phyloP scores from a whole-genome alignment of 2,113 vertebrate genomes.

The Aspidoscelis tigris region DNA sequence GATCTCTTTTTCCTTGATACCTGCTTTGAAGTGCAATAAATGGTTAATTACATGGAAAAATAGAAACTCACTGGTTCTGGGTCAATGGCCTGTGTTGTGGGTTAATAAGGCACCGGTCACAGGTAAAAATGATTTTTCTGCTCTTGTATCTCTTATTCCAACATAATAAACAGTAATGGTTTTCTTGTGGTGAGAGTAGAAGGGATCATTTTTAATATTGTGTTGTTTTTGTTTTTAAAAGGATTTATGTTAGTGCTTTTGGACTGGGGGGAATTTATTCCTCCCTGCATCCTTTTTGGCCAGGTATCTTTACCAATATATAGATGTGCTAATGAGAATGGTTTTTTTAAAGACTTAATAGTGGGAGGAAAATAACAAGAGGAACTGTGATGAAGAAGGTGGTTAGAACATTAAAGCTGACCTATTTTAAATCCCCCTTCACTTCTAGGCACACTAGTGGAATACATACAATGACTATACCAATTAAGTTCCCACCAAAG shows the following conservation, averaged over 20 bases:
- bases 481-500: background rate
- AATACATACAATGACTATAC: background rate
- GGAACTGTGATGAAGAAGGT: background rate
- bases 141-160: slow-evolving; percentile 35
- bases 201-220: background rate
- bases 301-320: background rate
- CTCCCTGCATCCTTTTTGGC: background rate
- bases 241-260: background rate
- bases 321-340: background rate
- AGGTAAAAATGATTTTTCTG: slow-evolving; percentile 37
- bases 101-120: slow-evolving; percentile 34
- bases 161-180: slow-evolving; percentile 30
- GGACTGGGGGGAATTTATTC: background rate
- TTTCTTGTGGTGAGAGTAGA: slow-evolving; percentile 20
- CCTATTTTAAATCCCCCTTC: background rate
- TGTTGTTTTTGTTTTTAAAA: slow-evolving; percentile 5
- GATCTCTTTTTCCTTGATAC: background rate
- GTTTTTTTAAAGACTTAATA: no score
- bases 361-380: background rate
- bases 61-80: slow-evolving; percentile 24
- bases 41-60: slow-evolving; percentile 30
- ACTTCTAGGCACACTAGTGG: no score
- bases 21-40: slow-evolving; percentile 26
- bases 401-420: background rate
- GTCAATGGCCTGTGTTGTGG: slow-evolving; percentile 13